phyloP scores from a whole-genome alignment of 2,113 vertebrate genomes.

The Ciconia boyciana region DNA sequence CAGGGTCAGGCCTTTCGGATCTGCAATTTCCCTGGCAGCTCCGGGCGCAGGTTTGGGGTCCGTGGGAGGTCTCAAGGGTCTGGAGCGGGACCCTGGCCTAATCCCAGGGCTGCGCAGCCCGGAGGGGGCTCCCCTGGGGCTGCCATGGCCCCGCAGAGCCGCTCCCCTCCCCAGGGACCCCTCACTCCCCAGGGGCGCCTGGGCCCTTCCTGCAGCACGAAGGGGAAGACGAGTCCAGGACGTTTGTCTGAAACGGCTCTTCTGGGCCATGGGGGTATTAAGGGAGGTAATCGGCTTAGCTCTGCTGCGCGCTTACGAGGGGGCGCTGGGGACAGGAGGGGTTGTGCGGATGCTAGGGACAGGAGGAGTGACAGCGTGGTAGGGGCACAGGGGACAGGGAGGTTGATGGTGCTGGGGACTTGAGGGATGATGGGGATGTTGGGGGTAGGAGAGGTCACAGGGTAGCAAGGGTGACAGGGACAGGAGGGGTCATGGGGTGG shows the following conservation, averaged over 20 bases:
- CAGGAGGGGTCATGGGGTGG: neutral
- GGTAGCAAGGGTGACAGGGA: neutral
- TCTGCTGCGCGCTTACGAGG: accelerated
- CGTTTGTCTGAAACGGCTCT: neutral
- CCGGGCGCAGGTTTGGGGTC: accelerated
- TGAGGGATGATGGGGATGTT: too few relatives aligned
- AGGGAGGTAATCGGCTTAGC: conserved; percentile 18
- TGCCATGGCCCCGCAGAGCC: neutral
- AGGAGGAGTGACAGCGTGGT: neutral
- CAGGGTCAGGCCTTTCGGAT: neutral
- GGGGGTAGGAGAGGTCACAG: neutral
- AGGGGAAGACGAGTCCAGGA: neutral
- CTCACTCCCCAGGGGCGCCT: accelerated
- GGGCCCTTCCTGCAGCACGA: accelerated
- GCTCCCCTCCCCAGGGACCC: neutral
- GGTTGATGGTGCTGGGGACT: neutral
- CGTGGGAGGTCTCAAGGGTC: accelerated
- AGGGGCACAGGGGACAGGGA: too few relatives aligned
- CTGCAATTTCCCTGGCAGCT: neutral
- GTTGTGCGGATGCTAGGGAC: neutral
- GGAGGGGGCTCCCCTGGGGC: neutral
- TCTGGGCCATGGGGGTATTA: conserved; percentile 51
- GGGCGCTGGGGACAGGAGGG: neutral
- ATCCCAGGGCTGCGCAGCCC: neutral
- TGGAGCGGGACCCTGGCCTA: neutral